These are phyloP conservation scores for Andricus quercusramuli DNA, from an alignment of 2,888 invertebrate species.

Conservation along the genomic window DNA sequence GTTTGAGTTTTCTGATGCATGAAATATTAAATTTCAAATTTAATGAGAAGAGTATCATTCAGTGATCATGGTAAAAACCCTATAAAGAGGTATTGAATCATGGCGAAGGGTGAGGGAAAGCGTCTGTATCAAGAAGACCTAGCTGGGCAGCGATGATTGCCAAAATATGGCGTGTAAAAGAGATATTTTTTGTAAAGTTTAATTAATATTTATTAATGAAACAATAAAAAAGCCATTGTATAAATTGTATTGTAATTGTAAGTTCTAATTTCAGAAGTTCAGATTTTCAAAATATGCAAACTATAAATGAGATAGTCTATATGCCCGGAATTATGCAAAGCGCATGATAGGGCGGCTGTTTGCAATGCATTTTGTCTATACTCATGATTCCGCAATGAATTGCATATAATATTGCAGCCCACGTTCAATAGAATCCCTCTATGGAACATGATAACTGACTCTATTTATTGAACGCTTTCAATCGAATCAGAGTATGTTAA, in stretches of 20 bases:
- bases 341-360: not conserved
- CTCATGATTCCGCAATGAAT: constrained; percentile 4
- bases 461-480: not conserved
- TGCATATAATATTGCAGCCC: constrained; percentile 9
- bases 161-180: too few relatives aligned
- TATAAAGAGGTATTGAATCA: too few relatives aligned
- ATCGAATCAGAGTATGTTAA: not conserved
- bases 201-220: too few relatives aligned
- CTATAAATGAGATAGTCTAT: not conserved
- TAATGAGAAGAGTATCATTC: too few relatives aligned
- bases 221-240: too few relatives aligned
- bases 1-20: too few relatives aligned
- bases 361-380: not conserved
- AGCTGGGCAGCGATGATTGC: too few relatives aligned
- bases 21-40: too few relatives aligned
- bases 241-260: not conserved
- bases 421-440: not conserved
- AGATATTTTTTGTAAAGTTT: too few relatives aligned
- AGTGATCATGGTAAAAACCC: too few relatives aligned
- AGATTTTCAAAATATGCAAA: not conserved
- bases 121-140: too few relatives aligned
- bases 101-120: too few relatives aligned
- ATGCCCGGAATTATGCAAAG: not conserved
- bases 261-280: not conserved
- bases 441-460: not conserved